phyloP scores from a whole-genome alignment of 2,888 invertebrate genomes.

The Nomada flava region DNA sequence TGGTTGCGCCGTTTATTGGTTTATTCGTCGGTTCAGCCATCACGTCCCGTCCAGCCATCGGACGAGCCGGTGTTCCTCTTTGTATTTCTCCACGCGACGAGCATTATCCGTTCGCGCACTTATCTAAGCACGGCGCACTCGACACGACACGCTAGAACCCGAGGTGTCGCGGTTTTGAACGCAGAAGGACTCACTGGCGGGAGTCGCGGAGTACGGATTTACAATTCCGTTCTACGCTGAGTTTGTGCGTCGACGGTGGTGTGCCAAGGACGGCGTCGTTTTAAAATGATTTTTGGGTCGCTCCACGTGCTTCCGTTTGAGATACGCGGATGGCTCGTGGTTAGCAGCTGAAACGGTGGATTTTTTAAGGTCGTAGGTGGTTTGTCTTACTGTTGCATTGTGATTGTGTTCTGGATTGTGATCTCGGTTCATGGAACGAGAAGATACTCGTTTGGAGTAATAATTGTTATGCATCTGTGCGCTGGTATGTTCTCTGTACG shows the following conservation, averaged over 20 bases:
- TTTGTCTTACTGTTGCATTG: no score
- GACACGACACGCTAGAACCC: no score
- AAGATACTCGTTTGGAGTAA: no score
- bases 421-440: no score
- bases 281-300: neutral
- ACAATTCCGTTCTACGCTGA: neutral
- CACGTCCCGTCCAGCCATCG: slow-evolving; percentile 74
- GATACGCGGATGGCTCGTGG: neutral
- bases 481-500: no score
- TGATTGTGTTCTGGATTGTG: no score
- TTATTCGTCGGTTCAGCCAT: slow-evolving; percentile 81
- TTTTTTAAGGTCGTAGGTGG: no score
- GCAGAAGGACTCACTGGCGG: neutral
- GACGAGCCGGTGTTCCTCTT: slow-evolving; percentile 70
- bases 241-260: neutral
- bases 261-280: neutral
- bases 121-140: slow-evolving; percentile 11
- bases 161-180: neutral
- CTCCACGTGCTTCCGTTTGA: neutral
- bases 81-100: slow-evolving; percentile 21
- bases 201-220: neutral
- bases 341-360: no score
- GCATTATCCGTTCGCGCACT: slow-evolving; percentile 12
- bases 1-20: slow-evolving; percentile 84
- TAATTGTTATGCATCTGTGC: no score